Evolutionary conservation across 2,797 vertebrate genomes (phyloP).

Genomic region (Hephaestus fuliginosus): DNA sequence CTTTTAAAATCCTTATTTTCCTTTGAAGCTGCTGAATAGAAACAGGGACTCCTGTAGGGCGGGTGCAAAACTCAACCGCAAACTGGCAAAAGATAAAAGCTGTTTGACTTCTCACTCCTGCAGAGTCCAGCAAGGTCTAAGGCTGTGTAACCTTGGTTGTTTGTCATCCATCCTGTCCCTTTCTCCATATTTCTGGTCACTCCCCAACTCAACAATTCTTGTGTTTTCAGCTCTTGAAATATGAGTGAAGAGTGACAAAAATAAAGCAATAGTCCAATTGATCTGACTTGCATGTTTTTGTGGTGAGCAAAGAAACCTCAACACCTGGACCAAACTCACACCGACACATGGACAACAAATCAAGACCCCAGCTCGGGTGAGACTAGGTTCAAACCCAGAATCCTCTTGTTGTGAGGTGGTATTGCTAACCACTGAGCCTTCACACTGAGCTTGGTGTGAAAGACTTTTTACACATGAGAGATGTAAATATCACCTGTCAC

Average conservation of each 20-base stretch:
- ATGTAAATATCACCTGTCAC: background rate
- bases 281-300: background rate
- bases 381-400: background rate
- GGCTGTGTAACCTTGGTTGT: background rate
- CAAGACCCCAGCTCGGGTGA: background rate
- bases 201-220: background rate
- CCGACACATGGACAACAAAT: background rate
- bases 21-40: constrained; percentile 28
- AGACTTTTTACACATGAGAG: background rate
- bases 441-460: background rate
- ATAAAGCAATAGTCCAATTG: background rate
- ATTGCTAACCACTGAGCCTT: background rate
- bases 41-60: constrained; percentile 15
- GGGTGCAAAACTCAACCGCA: constrained; percentile 4
- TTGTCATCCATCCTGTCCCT: background rate
- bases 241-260: no score
- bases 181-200: background rate
- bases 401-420: background rate
- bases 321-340: background rate
- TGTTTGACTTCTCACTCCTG: constrained; percentile 5
- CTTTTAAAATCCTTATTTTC: constrained; percentile 29
- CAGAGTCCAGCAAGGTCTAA: background rate
- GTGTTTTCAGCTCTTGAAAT: background rate
- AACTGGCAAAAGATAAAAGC: constrained; percentile 39
- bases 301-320: background rate